Conservation (phyloP, 2,888 invertebrate genomes). For the Brachypalpus laphriformis region DNA sequence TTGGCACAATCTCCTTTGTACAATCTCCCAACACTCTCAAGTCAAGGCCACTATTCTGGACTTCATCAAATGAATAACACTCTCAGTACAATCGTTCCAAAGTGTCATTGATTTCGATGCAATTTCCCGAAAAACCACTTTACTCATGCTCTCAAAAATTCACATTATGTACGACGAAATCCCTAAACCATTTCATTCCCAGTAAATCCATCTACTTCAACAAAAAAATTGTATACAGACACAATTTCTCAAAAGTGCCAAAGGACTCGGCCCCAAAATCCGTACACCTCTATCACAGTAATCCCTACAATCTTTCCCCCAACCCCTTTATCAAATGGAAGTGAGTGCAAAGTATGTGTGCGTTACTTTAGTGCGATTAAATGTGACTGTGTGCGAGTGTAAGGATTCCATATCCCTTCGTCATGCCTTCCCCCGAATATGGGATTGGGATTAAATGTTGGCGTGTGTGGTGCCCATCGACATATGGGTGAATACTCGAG, state of each 20-base stretch:
- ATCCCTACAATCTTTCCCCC: slow-evolving; percentile 47
- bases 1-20: too few species aligned
- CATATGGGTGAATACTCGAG: slow-evolving; percentile 55
- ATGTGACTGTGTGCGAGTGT: slow-evolving; percentile 35
- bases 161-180: background rate
- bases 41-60: too few species aligned
- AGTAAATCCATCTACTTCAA: background rate
- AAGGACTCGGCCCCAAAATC: slow-evolving; percentile 44
- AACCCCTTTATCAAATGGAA: slow-evolving; percentile 25
- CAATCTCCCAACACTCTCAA: too few species aligned
- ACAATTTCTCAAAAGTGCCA: slow-evolving; percentile 50
- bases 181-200: background rate
- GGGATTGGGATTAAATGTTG: slow-evolving; percentile 56
- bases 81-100: too few species aligned
- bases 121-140: background rate
- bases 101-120: background rate
- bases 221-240: background rate
- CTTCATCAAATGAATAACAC: too few species aligned
- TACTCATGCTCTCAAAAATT: background rate
- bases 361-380: slow-evolving; percentile 50
- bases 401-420: slow-evolving; percentile 28
- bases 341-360: slow-evolving; percentile 42
- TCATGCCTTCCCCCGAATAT: background rate
- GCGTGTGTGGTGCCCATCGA: slow-evolving; percentile 49
- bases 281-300: slow-evolving; percentile 56